A percentile compares a stretch with the other conserved stretches of the same genome.
Conservation (phyloP, 1,140 invertebrate species). For the Ceratitis capitata region DNA sequence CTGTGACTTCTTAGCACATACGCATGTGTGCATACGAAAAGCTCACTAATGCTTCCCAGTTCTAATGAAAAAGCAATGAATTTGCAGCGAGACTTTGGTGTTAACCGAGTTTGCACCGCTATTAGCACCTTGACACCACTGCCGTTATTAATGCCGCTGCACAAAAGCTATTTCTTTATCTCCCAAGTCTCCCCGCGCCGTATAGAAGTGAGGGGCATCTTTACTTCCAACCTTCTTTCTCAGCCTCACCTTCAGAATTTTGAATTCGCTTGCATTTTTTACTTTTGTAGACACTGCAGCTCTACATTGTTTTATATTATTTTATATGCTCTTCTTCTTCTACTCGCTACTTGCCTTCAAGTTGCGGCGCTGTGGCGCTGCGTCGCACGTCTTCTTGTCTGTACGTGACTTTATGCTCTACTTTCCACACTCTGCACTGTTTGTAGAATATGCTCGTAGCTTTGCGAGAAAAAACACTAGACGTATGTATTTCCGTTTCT, state of each 20-base stretch:
- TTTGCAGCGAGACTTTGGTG: neutral
- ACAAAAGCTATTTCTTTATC: no score
- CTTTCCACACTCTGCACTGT: neutral
- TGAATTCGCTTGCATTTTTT: neutral
- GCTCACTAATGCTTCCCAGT: no score
- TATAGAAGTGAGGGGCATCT: no score
- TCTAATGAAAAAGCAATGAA: neutral
- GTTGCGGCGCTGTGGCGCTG: no score
- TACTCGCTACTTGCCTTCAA: neutral
- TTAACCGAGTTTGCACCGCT: neutral
- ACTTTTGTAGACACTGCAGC: neutral
- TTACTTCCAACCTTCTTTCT: no score
- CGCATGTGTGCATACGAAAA: no score
- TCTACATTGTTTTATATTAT: neutral
- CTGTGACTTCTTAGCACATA: neutral
- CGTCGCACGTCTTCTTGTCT: neutral
- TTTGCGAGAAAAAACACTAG: no score
- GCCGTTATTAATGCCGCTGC: neutral
- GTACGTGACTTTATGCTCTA: slow-evolving; percentile 6
- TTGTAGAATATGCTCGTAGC: neutral
- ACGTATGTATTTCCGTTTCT: no score
- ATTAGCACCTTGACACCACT: slow-evolving; percentile 17
- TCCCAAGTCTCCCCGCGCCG: no score
- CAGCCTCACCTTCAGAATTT: neutral
- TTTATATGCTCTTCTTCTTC: neutral